A percentile compares a stretch with the other conserved stretches of the same genome.
phyloP scores from a whole-genome alignment of 2,113 vertebrate species.

The Aramus guarauna region DNA sequence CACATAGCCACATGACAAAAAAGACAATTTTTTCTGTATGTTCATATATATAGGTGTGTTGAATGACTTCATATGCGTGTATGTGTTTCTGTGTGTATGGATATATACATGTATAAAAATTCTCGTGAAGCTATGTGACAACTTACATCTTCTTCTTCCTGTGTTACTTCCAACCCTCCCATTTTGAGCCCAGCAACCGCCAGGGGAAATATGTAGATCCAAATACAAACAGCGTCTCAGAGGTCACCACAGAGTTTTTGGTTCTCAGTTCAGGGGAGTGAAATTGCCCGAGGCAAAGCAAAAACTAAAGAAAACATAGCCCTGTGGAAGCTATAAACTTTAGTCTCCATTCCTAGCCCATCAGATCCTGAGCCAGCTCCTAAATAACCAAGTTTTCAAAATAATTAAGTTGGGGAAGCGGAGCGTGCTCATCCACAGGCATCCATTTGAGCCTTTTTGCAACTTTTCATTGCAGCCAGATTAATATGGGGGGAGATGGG shows the following conservation, averaged over 20 bases:
- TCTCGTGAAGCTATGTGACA: background rate
- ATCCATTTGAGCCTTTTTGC: background rate
- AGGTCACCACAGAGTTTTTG: background rate
- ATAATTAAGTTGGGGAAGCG: background rate
- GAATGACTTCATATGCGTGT: fast-evolving
- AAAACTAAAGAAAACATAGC: background rate
- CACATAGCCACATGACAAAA: background rate
- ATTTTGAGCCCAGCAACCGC: background rate
- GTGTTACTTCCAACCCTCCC: background rate
- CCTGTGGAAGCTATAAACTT: background rate
- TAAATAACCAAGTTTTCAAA: background rate
- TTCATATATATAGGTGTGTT: background rate
- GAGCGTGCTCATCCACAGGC: background rate
- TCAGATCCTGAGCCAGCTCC: background rate
- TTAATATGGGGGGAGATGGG: fast-evolving
- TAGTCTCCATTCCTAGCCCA: background rate
- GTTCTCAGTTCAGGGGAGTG: background rate
- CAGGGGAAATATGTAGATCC: background rate
- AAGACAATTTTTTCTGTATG: background rate
- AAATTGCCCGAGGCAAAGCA: background rate
- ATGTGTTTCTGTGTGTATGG: background rate
- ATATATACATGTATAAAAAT: background rate
- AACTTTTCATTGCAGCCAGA: background rate
- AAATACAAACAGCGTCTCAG: background rate
- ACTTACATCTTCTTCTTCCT: background rate